Conservation (phyloP, 2,888 invertebrate genomes). For the Parelbella ahira region DNA sequence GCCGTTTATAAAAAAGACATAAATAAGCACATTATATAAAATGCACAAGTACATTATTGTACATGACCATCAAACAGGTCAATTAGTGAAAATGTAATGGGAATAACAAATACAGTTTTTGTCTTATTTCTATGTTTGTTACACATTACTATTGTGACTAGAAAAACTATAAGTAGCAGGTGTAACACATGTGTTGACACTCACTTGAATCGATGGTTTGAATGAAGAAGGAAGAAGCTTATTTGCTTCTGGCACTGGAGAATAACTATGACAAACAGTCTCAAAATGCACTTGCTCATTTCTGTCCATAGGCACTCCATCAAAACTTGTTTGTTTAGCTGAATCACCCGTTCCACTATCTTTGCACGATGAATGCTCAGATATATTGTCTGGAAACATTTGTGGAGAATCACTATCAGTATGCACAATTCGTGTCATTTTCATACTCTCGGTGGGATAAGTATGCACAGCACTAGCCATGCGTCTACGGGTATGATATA, state of each 20-base stretch:
- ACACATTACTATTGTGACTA: slow-evolving; percentile 78
- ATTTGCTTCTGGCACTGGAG: slow-evolving; percentile 74
- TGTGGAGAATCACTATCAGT: slow-evolving; percentile 76
- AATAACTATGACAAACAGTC: slow-evolving; percentile 66
- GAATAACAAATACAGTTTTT: slow-evolving; percentile 38
- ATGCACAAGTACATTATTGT: too few relatives aligned
- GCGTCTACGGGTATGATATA: slow-evolving; percentile 90
- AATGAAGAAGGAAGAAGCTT: slow-evolving; percentile 75
- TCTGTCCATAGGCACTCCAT: slow-evolving; percentile 72
- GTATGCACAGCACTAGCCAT: slow-evolving; percentile 74
- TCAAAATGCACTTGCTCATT: slow-evolving; percentile 74
- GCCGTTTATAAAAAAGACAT: neutral
- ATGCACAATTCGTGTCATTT: slow-evolving; percentile 74
- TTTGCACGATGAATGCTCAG: slow-evolving; percentile 88
- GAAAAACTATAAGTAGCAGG: slow-evolving; percentile 79
- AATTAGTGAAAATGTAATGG: slow-evolving; percentile 66
- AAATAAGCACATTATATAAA: slow-evolving; percentile 8
- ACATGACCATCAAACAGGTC: too few relatives aligned
- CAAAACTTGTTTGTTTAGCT: slow-evolving; percentile 86
- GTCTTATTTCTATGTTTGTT: slow-evolving; percentile 35
- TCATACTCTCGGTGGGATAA: slow-evolving; percentile 68
- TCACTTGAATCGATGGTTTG: slow-evolving; percentile 77
- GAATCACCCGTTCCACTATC: slow-evolving; percentile 91
- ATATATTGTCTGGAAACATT: slow-evolving; percentile 83
- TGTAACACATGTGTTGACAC: slow-evolving; percentile 75